Base-by-base conservation (phyloP, 2,888 invertebrate species). In the Drosophila tanythrix region DNA sequence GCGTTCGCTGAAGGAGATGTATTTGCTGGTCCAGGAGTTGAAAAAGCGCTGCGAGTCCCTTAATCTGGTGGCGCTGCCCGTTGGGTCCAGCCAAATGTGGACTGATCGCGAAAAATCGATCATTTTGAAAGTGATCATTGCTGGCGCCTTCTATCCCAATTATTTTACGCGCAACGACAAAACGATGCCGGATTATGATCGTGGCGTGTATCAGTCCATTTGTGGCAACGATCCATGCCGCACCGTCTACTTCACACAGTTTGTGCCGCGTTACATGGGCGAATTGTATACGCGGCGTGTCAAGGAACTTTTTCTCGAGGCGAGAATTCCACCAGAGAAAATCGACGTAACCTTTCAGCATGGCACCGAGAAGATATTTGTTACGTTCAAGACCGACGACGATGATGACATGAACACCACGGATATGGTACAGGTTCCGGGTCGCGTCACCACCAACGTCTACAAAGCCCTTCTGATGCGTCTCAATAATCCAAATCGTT, bases 71-170 rank as follows among this genome's bases (percentile, higher is more conserved):
- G 6, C 76, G 2, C 59, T 84, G 29, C 48, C 67, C 1, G 13
- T 7, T n/a, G 56, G 58, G 3, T 0, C 93, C 2, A 52, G 38
- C 5, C 62, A 63, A 33, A 88, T 92, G 3, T 94, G 94, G 93
- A 92, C 89, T 36, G 91, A 93, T 25, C 91, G 93, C 0, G 95
- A 96, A 81, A 94, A 94, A 60, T 93, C 94, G 0, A 93, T 96
- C 0, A 92, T 96, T n/a, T 92, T 96, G 0, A 97, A 96, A 93
- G 95, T 96, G 2, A 79, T 92, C 27, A 92, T 93, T 52, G 91
- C 93, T 7, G 93, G 93, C 8, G 98, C 98, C 2, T 98, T 98
- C 93, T 99, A 98, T 93, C 99, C 99, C 0, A 96, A 98, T 92
- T 99, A 97, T 93, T 99, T 97, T 93, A 93, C 96, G 27, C 94